Evolutionary conservation across 2,113 vertebrate species (phyloP).

Genomic region (Elanoides forficatus): DNA sequence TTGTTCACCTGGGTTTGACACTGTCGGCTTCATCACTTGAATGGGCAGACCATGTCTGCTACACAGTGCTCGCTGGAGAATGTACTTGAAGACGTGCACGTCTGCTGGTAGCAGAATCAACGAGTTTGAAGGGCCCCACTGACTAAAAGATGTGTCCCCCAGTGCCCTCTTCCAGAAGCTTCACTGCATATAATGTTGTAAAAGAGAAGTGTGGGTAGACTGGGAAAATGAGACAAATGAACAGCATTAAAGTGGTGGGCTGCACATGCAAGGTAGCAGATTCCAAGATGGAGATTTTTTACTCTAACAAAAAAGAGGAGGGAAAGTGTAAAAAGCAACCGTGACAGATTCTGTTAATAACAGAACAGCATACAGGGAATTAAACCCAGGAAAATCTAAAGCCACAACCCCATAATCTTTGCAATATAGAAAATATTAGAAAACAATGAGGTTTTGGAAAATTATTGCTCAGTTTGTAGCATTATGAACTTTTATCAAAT

Average conservation of each 20-base stretch:
- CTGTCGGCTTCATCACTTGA: not conserved
- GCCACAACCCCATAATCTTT: not conserved
- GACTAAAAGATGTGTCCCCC: not conserved
- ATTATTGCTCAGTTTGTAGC: not conserved
- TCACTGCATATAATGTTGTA: rapidly evolving
- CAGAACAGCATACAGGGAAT: not conserved
- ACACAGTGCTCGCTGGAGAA: not conserved
- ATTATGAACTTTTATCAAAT: conserved; percentile 2
- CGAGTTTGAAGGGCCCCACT: rapidly evolving
- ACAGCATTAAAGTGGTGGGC: not conserved
- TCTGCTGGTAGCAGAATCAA: not conserved
- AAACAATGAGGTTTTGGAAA: not conserved
- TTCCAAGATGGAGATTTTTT: not conserved
- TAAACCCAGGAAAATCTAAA: not conserved
- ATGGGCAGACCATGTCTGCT: rapidly evolving
- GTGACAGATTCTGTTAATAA: not conserved
- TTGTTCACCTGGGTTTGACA: not conserved
- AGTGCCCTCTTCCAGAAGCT: not conserved
- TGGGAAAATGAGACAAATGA: not conserved
- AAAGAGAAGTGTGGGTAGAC: not conserved
- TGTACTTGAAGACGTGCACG: rapidly evolving
- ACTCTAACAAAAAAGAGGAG: not conserved
- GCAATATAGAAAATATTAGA: not conserved
- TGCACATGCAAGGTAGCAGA: not conserved
- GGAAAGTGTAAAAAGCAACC: not conserved